Evolutionary conservation across 2,113 vertebrate species (phyloP).

Genomic region (Malurus alboscapulatus): DNA sequence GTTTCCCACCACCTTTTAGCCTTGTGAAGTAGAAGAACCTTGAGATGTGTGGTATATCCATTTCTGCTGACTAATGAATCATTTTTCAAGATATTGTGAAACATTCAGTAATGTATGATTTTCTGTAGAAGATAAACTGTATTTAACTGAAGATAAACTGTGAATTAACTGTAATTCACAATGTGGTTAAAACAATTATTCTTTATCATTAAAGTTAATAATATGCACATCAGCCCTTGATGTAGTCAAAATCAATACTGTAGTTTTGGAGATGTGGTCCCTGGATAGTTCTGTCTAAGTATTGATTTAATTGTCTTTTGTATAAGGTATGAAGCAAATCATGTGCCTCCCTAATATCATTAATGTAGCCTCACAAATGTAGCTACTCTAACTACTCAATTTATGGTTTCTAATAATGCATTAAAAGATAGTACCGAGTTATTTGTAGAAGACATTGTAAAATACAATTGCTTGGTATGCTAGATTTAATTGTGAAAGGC

Average conservation of each 20-base stretch:
- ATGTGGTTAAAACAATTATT: slow-evolving; percentile 72
- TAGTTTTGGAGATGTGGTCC: slow-evolving; percentile 79
- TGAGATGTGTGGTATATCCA: background rate
- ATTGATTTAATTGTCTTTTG: slow-evolving; percentile 93
- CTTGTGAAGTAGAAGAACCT: background rate
- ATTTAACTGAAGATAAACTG: background rate
- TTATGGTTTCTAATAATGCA: slow-evolving; percentile 42
- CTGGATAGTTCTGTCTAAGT: slow-evolving; percentile 80
- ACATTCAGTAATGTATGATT: slow-evolving; percentile 25
- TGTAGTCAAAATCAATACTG: slow-evolving; percentile 81
- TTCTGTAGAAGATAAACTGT: slow-evolving; percentile 51
- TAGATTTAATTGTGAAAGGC: slow-evolving; percentile 21
- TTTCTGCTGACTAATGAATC: slow-evolving; percentile 22
- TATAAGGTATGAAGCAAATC: slow-evolving; percentile 86
- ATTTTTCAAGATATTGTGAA: slow-evolving; percentile 59
- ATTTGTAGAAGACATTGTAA: slow-evolving; percentile 35
- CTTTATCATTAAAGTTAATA: slow-evolving; percentile 75
- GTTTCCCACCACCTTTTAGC: background rate
- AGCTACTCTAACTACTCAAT: slow-evolving; percentile 70
- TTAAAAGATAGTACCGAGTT: slow-evolving; percentile 50
- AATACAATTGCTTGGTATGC: slow-evolving; percentile 33
- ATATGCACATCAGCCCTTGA: slow-evolving; percentile 83
- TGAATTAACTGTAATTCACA: slow-evolving; percentile 51
- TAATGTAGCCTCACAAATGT: slow-evolving; percentile 67
- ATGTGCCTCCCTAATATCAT: slow-evolving; percentile 81